Evolutionary conservation across 2,888 invertebrate species (phyloP), one percentile per base, ranked within the genome.

Genomic region (Erpobdella octoculata): DNA sequence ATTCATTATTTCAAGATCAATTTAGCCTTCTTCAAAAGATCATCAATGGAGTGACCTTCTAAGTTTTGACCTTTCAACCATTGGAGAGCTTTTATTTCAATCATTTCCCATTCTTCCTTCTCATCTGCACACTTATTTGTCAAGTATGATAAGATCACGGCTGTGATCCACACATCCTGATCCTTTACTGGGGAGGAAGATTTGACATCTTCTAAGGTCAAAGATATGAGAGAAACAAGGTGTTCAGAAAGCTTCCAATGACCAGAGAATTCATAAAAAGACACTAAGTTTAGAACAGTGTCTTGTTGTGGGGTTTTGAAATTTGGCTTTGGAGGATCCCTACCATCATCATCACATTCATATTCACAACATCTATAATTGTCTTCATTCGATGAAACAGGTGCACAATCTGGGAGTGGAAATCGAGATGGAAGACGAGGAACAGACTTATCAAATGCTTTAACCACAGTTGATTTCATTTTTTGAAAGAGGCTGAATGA

Each of bases 21-120:
- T 33, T 35, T 28, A n/a, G 68, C 68, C 31, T 48, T 38, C 33
- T 31, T 37, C 68, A 68, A 21, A 21, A 68, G 53, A 48, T 68
- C 65, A 28, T 71, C 64, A 21, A 68, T 28, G 15, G 46, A 18
- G 33, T 64, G 62, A 21, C 62, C 36, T 36, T 61, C 37, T 38
- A 61, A 53, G 64, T 71, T 64, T 28, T 64, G 71, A 37, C 25
- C n/a, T 18, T 62, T 38, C 12, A 71, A 31, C 71, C 71, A 71
- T 38, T 71, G 71, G 21, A n/a, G 33, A 6, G 71, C 71, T 15
- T 71, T 71, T 58, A 53, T 66, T 25, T 71, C 35, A 8, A 71
- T 53, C 71, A 71, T 71, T 53, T 71, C 71, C 71, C 71, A 71
- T 25, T 65, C 65, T 21, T 65, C 65, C 21, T 33, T 65, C 4